Conservation (phyloP, 2,888 invertebrate species). For the Apotomis turbidana region DNA sequence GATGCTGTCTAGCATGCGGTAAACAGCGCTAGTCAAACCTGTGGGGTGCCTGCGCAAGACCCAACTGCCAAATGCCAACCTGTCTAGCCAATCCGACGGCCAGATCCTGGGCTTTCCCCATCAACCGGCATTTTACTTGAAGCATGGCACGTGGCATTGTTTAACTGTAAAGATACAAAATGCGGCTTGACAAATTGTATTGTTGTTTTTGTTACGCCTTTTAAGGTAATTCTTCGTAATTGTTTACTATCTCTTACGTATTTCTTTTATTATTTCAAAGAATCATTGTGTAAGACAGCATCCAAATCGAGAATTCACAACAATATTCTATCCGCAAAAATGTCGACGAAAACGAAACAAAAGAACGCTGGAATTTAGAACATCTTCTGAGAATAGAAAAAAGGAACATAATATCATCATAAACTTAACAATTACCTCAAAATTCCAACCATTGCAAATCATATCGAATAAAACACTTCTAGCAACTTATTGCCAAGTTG, state of each 20-base stretch:
- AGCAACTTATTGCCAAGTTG: conserved; percentile 1
- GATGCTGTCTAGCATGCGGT: no score
- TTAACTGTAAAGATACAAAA: not conserved
- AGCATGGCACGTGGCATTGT: not conserved
- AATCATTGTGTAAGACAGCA: conserved; percentile 1
- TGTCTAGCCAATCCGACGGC: no score
- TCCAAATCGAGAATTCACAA: not conserved
- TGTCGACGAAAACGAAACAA: not conserved
- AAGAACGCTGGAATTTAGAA: not conserved
- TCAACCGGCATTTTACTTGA: not conserved
- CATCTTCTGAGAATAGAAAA: conserved; percentile 1
- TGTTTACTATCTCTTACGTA: not conserved
- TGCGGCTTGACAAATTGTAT: not conserved
- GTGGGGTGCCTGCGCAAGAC: no score
- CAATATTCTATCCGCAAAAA: not conserved
- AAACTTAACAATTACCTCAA: conserved; percentile 1
- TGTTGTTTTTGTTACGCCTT: not conserved
- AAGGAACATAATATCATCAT: not conserved
- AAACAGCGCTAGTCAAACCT: no score
- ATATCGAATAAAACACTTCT: conserved; percentile 5
- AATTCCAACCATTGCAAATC: conserved; percentile 9
- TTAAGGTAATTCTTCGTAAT: not conserved
- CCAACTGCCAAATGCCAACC: no score
- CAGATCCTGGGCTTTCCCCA: no score
- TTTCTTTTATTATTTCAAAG: not conserved